Evolutionary conservation across 2,113 vertebrate species (phyloP).

Genomic region (Smithornis capensis): DNA sequence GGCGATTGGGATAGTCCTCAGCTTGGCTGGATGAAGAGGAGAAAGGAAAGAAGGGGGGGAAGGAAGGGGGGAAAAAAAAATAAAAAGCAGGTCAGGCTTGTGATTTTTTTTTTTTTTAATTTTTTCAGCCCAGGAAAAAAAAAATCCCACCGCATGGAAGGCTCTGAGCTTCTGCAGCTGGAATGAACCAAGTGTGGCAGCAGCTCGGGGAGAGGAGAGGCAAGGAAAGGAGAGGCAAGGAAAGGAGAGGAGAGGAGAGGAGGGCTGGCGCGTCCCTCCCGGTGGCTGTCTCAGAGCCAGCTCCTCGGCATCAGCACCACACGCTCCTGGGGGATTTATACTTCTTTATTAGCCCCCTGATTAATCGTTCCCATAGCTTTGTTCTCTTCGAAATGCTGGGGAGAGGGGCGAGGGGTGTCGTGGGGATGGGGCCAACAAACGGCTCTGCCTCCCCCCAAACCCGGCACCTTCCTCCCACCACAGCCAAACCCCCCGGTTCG

Average conservation of each 20-base stretch:
- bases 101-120: background rate
- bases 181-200: constrained; percentile 90
- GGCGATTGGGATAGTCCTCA: constrained; percentile 38
- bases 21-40: constrained; percentile 39
- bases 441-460: background rate
- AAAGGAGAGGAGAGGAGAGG: constrained; percentile 19
- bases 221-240: background rate
- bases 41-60: background rate
- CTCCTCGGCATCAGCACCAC: constrained; percentile 38
- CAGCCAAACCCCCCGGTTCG: background rate
- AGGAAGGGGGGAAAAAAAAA: background rate
- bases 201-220: constrained; percentile 65
- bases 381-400: background rate
- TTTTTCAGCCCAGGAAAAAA: constrained; percentile 77
- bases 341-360: constrained; percentile 47
- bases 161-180: constrained; percentile 86
- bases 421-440: background rate
- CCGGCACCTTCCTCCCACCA: background rate
- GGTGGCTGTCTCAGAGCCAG: constrained; percentile 56
- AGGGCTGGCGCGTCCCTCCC: constrained; percentile 58
- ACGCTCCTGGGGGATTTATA: constrained; percentile 46
- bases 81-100: constrained; percentile 70
- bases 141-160: constrained; percentile 88
- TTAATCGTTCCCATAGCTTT: constrained; percentile 22
- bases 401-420: background rate